phyloP scores from a whole-genome alignment of 2,113 vertebrate species.

The Suricata suricatta region DNA sequence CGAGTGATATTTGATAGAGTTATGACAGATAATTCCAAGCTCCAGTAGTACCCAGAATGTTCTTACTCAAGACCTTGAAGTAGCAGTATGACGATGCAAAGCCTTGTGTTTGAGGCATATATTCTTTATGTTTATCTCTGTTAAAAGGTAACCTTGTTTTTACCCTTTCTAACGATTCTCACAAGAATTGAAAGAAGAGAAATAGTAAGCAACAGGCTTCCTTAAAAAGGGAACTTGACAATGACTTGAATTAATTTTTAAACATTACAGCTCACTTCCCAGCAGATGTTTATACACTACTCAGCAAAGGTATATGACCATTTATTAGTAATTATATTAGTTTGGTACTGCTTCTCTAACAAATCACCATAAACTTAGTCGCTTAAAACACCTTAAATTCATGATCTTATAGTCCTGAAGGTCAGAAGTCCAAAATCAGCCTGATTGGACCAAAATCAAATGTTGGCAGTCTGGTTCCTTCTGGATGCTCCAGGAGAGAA shows the following conservation, averaged over 20 bases:
- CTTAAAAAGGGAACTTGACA: not conserved
- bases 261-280: not conserved
- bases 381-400: not conserved
- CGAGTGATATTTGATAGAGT: not conserved
- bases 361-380: not conserved
- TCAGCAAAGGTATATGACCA: not conserved
- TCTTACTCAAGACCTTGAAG: not conserved
- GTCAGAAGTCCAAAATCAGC: not conserved
- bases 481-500: not conserved
- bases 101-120: not conserved
- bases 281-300: not conserved
- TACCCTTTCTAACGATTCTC: not conserved
- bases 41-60: not conserved
- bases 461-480: not conserved
- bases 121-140: not conserved
- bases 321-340: not conserved
- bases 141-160: not conserved
- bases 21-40: not conserved
- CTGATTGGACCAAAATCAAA: not conserved
- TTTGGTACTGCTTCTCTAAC: not conserved
- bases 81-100: not conserved
- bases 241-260: not conserved
- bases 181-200: not conserved
- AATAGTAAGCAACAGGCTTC: not conserved
- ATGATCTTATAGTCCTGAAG: not conserved